phyloP scores from a whole-genome alignment of 2,888 invertebrate species.

The Andrena hattorfiana region DNA sequence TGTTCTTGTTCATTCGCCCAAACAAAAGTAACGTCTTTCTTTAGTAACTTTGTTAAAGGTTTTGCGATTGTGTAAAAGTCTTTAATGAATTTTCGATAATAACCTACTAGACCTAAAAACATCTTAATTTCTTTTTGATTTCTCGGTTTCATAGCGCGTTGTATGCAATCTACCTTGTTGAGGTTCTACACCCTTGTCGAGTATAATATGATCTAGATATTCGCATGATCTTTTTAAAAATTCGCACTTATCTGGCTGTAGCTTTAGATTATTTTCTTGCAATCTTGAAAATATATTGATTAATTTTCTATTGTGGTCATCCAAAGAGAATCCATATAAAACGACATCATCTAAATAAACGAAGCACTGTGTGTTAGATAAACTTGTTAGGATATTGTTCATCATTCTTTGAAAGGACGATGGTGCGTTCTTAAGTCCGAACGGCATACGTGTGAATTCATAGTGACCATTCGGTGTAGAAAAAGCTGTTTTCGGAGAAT shows the following conservation, averaged over 20 bases:
- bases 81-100: conserved; percentile 47
- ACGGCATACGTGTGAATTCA: too few relatives aligned
- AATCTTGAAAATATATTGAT: conserved; percentile 30
- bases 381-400: conserved; percentile 63
- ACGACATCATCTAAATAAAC: conserved; percentile 46
- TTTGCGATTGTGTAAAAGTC: conserved; percentile 39
- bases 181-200: neutral
- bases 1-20: conserved; percentile 16
- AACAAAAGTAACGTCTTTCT: conserved; percentile 32
- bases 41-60: conserved; percentile 39
- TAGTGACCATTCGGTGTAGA: neutral
- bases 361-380: conserved; percentile 17
- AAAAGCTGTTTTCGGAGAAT: neutral
- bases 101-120: conserved; percentile 7
- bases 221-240: conserved; percentile 1
- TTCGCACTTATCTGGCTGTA: conserved; percentile 17
- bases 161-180: conserved; percentile 1
- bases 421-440: too few relatives aligned
- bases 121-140: conserved; percentile 46
- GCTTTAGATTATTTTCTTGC: conserved; percentile 41
- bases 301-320: conserved; percentile 29
- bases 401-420: neutral
- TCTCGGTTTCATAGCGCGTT: conserved; percentile 5
- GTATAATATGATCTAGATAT: conserved; percentile 2
- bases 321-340: conserved; percentile 29